phyloP scores from a whole-genome alignment of 2,888 invertebrate species.

The Phortica okadai region DNA sequence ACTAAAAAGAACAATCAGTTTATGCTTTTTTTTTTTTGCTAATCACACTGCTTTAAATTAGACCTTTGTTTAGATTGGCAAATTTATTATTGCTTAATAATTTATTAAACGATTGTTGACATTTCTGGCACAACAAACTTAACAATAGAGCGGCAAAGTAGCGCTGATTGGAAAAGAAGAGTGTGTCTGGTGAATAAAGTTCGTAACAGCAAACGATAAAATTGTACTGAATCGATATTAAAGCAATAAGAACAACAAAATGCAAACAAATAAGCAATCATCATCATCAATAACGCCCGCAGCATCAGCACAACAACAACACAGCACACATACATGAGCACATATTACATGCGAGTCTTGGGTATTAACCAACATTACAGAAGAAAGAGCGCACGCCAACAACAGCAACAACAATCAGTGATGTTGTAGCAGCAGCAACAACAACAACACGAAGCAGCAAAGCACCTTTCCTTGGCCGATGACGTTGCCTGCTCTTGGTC shows the following conservation, averaged over 20 bases:
- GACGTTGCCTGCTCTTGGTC: slow-evolving; percentile 36
- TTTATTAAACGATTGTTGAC: too few species aligned
- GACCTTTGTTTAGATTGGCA: too few species aligned
- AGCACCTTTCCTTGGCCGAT: slow-evolving; percentile 40
- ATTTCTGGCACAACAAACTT: too few species aligned
- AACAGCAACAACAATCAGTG: slow-evolving; percentile 13
- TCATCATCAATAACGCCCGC: not conserved
- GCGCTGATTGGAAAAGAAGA: too few species aligned
- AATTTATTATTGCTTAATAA: too few species aligned
- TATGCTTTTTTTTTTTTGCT: too few species aligned
- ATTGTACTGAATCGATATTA: not conserved
- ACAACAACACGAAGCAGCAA: slow-evolving; percentile 22
- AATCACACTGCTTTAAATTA: too few species aligned
- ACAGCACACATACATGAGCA: not conserved
- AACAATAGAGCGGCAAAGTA: too few species aligned
- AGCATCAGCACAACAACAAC: not conserved
- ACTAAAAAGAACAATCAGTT: too few species aligned
- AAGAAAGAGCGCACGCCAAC: slow-evolving; percentile 22
- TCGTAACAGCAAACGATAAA: too few species aligned
- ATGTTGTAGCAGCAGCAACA: slow-evolving; percentile 4
- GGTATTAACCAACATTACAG: slow-evolving; percentile 5
- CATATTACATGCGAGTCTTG: not conserved
- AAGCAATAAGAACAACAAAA: slow-evolving; percentile 1
- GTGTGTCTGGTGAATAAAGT: too few species aligned
- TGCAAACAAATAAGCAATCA: not conserved